A percentile compares a stretch with the other conserved stretches of the same genome.
These are phyloP conservation scores for Stenodema calcarata DNA, from an alignment of 2,888 invertebrate genomes.

Conservation along the genomic window DNA sequence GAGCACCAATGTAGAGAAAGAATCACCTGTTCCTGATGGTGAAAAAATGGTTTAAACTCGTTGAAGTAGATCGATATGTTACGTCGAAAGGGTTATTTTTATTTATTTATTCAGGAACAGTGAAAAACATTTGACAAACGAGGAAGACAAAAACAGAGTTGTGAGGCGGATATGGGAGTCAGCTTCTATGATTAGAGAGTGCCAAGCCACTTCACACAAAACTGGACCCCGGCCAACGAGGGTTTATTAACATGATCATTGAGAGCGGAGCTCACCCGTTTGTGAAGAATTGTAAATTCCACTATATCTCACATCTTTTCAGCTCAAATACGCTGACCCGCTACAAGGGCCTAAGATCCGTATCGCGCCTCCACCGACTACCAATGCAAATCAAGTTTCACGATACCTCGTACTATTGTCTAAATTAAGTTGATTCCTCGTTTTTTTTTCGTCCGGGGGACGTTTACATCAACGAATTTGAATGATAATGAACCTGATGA, in stretches of 20 bases:
- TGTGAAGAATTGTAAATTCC: constrained; percentile 36
- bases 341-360: constrained; percentile 8
- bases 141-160: neutral
- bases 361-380: neutral
- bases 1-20: no score
- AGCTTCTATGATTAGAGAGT: constrained; percentile 27
- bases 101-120: neutral
- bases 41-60: no score
- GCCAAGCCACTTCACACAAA: constrained; percentile 24
- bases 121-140: neutral
- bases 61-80: neutral
- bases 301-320: constrained; percentile 37
- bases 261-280: constrained; percentile 28
- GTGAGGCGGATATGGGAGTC: neutral
- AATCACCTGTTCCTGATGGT: no score
- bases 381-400: neutral
- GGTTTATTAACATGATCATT: constrained; percentile 34
- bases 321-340: constrained; percentile 37
- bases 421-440: neutral
- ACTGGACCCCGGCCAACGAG: constrained; percentile 33
- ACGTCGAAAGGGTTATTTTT: no score
- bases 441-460: neutral
- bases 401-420: neutral
- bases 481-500: constrained; percentile 28
- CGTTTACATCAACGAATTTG: constrained; percentile 7